These are phyloP conservation scores for Leptodactylus fuscus DNA, from an alignment of 2,113 vertebrate genomes.

Conservation along the genomic window DNA sequence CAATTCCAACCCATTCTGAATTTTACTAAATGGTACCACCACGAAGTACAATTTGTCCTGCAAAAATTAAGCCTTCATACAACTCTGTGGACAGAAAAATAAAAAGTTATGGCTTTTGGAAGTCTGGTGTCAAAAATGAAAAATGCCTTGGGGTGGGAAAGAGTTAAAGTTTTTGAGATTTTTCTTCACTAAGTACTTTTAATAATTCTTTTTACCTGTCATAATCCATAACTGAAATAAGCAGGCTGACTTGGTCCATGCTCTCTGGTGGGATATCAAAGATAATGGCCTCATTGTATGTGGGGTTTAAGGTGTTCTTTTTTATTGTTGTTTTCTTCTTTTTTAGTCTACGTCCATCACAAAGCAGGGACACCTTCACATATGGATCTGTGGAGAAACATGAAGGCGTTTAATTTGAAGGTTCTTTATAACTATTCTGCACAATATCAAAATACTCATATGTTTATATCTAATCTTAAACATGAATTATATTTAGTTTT, in stretches of 20 bases:
- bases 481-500: too few species aligned
- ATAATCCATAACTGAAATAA: constrained; percentile 98
- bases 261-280: constrained; percentile 98
- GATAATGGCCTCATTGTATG: constrained; percentile 98
- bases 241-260: constrained; percentile 98
- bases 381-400: constrained; percentile 82
- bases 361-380: constrained; percentile 96
- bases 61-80: too few species aligned
- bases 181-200: not conserved
- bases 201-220: constrained; percentile 81
- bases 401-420: not conserved
- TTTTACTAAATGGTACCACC: too few species aligned
- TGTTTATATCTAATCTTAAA: not conserved
- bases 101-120: too few species aligned
- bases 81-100: too few species aligned
- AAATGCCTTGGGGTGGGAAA: too few species aligned
- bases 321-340: constrained; percentile 99
- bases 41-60: too few species aligned
- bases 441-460: not conserved
- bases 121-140: too few species aligned
- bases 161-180: too few species aligned
- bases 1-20: too few species aligned
- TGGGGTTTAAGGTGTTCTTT: constrained; percentile 96
- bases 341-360: constrained; percentile 92
- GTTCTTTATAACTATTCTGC: not conserved